Evolutionary conservation across 2,888 invertebrate species (phyloP).

Genomic region (Pseudoips prasinana): DNA sequence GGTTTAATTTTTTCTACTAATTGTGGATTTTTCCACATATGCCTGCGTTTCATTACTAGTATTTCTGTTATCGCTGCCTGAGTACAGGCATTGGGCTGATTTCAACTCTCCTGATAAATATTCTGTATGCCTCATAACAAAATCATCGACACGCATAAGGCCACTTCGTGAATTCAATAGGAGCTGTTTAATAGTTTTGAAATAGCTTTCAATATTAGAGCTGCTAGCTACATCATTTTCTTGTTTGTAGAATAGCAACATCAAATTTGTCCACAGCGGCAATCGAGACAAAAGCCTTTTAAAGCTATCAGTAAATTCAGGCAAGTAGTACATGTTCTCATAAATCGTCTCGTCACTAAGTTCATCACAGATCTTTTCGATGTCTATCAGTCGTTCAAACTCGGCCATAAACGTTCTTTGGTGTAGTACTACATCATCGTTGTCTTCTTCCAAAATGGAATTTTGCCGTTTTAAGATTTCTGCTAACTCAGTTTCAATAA

Average conservation of each 20-base stretch:
- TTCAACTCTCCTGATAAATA: conserved; percentile 11
- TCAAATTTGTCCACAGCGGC: conserved; percentile 14
- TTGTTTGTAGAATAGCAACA: conserved; percentile 5
- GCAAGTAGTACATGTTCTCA: conserved; percentile 14
- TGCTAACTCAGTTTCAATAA: no score
- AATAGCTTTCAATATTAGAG: conserved; percentile 12
- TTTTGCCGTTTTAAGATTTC: no score
- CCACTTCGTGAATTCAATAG: conserved; percentile 8
- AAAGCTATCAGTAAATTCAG: conserved; percentile 9
- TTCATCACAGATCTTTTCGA: conserved; percentile 10
- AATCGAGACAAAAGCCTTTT: conserved; percentile 6
- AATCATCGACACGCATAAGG: conserved; percentile 9
- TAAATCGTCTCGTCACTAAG: conserved; percentile 7
- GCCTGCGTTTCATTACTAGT: no score
- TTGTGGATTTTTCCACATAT: no score
- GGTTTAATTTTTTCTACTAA: no score
- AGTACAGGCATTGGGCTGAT: conserved; percentile 5
- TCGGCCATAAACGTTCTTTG: no score
- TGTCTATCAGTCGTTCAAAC: conserved; percentile 6
- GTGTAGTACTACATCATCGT: no score
- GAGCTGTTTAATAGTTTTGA: conserved; percentile 9
- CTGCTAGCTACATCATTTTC: conserved; percentile 8
- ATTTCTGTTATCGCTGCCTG: no score
- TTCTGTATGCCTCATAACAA: no score
- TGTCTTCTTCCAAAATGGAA: no score